A percentile compares a stretch with the other conserved stretches of the same genome.
phyloP scores from a whole-genome alignment of 2,888 invertebrate genomes.

The Epistrophella euchroma region DNA sequence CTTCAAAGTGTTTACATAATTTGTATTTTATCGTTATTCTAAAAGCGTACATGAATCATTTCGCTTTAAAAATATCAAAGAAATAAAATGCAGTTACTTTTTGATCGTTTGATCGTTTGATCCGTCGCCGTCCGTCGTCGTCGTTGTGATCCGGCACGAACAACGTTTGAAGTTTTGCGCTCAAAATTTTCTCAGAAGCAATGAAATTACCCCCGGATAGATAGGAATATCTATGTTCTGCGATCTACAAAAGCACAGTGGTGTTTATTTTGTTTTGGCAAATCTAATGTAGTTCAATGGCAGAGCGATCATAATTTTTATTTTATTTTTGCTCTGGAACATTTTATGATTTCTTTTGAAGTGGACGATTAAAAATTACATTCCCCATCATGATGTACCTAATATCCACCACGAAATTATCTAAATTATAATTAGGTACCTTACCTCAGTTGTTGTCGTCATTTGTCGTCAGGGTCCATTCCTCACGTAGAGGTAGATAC shows the following conservation, averaged over 20 bases:
- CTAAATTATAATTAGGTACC: conserved; percentile 36
- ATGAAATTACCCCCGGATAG: conserved; percentile 66
- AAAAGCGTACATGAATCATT: conserved; percentile 70
- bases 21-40: conserved; percentile 40
- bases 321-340: conserved; percentile 5
- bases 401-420: not conserved
- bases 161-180: conserved; percentile 62
- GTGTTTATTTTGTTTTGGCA: conserved; percentile 42
- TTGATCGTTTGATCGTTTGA: conserved; percentile 69
- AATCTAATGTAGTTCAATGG: conserved; percentile 69
- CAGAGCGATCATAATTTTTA: conserved; percentile 48
- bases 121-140: conserved; percentile 28
- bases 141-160: conserved; percentile 33
- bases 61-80: conserved; percentile 19
- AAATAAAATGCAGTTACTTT: conserved; percentile 32
- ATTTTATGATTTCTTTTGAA: conserved; percentile 58
- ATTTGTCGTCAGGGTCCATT: conserved; percentile 2
- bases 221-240: conserved; percentile 33
- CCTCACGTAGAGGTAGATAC: conserved; percentile 25
- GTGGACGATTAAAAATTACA: conserved; percentile 41
- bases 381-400: conserved; percentile 8
- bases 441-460: conserved; percentile 26
- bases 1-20: conserved; percentile 59
- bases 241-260: conserved; percentile 5
- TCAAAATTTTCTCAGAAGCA: conserved; percentile 50